Percentiles rank a stretch among this genome's conserved stretches.
Evolutionary conservation across 2,113 vertebrate species (phyloP).

Genomic region (Scopus umbretta): DNA sequence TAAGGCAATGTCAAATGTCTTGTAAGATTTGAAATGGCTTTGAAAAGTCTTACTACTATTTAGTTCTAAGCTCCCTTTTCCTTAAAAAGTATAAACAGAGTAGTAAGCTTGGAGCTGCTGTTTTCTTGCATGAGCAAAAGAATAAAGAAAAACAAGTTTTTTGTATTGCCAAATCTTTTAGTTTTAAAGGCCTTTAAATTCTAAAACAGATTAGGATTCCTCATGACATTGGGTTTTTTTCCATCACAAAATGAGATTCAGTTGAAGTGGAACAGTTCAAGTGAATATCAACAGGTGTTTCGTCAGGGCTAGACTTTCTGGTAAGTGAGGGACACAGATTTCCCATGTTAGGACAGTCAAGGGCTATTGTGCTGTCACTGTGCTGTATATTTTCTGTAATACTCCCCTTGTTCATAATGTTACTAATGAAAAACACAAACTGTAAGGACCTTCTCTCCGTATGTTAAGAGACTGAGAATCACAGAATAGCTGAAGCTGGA

Average conservation of each 20-base stretch:
- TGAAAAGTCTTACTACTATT: background rate
- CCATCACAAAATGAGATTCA: background rate
- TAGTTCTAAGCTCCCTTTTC: background rate
- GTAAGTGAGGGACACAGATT: background rate
- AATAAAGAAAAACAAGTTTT: background rate
- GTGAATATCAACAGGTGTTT: background rate
- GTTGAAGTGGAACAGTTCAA: background rate
- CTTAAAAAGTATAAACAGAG: background rate
- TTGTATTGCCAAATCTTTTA: background rate
- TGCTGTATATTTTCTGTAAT: background rate
- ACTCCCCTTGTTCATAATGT: background rate
- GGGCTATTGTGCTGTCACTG: background rate
- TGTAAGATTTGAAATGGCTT: background rate
- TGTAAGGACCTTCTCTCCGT: background rate
- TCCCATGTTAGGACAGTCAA: background rate
- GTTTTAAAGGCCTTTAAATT: background rate
- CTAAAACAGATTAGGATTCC: background rate
- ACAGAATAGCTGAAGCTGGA: background rate
- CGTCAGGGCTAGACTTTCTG: background rate
- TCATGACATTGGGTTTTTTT: fast-evolving
- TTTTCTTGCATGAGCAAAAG: background rate
- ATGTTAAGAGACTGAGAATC: background rate
- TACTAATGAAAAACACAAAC: background rate
- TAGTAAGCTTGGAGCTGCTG: background rate
- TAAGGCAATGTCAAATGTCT: background rate